Base-by-base conservation (phyloP, 2,797 vertebrate genomes). In the Notolepis coatsorum region DNA sequence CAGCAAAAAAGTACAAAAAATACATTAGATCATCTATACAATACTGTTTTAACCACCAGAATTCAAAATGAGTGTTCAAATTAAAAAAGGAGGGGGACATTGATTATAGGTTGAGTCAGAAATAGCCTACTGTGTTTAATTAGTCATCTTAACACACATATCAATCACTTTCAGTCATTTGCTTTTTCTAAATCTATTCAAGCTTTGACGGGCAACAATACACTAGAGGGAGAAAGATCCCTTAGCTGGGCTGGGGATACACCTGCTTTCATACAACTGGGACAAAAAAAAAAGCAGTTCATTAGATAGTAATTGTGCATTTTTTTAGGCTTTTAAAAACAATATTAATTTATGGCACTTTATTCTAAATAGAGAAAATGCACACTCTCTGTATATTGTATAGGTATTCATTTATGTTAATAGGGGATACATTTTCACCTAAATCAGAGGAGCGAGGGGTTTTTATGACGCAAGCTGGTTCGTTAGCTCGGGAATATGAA, bases 331-430 rank as follows among this genome's bases (percentile, higher is more conserved):
- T 70, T n/a, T n/a, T 38, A 25, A 28, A 58, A 67, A 68, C 33
- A 63, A 42, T 55, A 18, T 21, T 30, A 57, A 61, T 71, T 68
- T 71, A 79, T 83, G 82, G 80, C 71, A 79, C 75, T 50, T 42
- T 57, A 30, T 58, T n/a, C 17, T 30, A 53, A 37, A 31, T 13
- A 2, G n/a, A 46, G 20, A 6, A 53, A 53, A 38, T 23, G 23
- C 37, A 28, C 24, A 25, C 15, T 41, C 15, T 17, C 23, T 27
- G 45, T 27, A 6, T 10, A 1, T 17, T 41, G 35, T 10, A 4
- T 38, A n/a, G n/a, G n/a, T n/a, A 4, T 60, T 45, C 23, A 33
- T 18, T 54, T 31, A 51, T 81, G 12, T 59, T 10, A 68, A 53
- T 13, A 6, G 45, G 58, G 49, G 23, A 71, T 67, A 61, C 17